Conservation (phyloP, 2,888 invertebrate genomes). For the Scaptomyza polygonia region DNA sequence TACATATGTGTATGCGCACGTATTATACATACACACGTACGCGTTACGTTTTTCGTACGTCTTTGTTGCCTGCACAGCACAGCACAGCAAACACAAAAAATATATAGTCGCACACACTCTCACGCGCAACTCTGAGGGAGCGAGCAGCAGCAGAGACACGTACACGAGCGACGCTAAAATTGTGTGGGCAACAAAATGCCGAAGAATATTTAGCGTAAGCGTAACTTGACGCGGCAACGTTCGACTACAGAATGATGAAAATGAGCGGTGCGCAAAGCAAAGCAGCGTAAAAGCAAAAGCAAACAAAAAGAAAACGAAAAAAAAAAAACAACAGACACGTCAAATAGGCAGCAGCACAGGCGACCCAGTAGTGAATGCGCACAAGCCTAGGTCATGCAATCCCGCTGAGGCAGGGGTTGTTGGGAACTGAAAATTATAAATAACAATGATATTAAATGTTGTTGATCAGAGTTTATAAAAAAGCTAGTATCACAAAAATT, state of each 20-base stretch:
- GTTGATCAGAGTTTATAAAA: not conserved
- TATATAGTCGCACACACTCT: constrained; percentile 12
- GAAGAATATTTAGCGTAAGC: constrained; percentile 56
- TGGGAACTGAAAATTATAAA: not conserved
- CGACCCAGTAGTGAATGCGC: constrained; percentile 47
- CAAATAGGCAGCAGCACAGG: constrained; percentile 36
- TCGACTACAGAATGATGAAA: constrained; percentile 68
- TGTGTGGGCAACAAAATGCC: constrained; percentile 42
- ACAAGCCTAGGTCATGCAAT: constrained; percentile 33
- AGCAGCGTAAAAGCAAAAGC: constrained; percentile 54
- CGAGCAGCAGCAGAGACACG: constrained; percentile 38
- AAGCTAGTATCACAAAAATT: too few relatives aligned
- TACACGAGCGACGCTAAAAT: constrained; percentile 55
- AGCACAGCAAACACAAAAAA: constrained; percentile 25
- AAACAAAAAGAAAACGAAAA: constrained; percentile 39
- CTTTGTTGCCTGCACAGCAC: constrained; percentile 48
- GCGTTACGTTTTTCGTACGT: constrained; percentile 58
- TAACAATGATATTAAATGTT: not conserved
- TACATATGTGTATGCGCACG: constrained; percentile 31
- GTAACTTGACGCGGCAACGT: constrained; percentile 67
- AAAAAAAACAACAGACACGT: constrained; percentile 43
- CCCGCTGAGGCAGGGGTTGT: constrained; percentile 14
- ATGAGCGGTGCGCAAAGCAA: constrained; percentile 58
- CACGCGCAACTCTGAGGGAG: constrained; percentile 20
- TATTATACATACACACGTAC: constrained; percentile 45